Evolutionary conservation across 2,888 invertebrate genomes (phyloP).

Genomic region (Azorinus chamasolen): DNA sequence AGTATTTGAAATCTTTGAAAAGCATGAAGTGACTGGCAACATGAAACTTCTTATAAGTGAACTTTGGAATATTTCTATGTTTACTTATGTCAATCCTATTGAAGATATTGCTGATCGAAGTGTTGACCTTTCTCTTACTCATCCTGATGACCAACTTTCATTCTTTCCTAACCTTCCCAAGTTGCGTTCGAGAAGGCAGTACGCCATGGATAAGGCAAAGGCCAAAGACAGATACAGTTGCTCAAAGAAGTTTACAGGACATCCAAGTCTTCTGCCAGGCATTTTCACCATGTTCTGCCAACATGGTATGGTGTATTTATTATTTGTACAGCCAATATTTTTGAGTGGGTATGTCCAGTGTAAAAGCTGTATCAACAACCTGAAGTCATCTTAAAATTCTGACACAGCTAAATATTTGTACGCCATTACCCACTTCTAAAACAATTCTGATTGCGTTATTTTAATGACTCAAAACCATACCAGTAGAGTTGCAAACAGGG

Average conservation of each 20-base stretch:
- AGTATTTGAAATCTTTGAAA: conserved; percentile 8
- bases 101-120: neutral
- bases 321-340: too few species aligned
- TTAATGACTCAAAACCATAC: too few species aligned
- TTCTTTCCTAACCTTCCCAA: conserved; percentile 16
- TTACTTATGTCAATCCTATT: neutral
- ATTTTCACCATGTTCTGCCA: conserved; percentile 46
- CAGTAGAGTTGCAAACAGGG: too few species aligned
- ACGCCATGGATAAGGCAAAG: conserved; percentile 8
- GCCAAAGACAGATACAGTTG: neutral
- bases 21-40: conserved; percentile 2
- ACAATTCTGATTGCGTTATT: too few species aligned
- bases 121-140: neutral
- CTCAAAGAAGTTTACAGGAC: conserved; percentile 14
- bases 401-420: too few species aligned
- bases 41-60: conserved; percentile 1
- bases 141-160: conserved; percentile 10
- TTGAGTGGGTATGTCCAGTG: too few species aligned
- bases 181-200: conserved; percentile 7
- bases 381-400: too few species aligned
- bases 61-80: conserved; percentile 9
- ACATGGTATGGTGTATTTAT: conserved; percentile 29
- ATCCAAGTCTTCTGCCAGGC: conserved; percentile 43
- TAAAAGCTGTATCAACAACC: too few species aligned
- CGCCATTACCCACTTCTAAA: too few species aligned